Percentiles rank a stretch among this genome's conserved stretches.
These are phyloP conservation scores for Hyles vespertilio DNA, from an alignment of 1,140 invertebrate species.

Conservation along the genomic window DNA sequence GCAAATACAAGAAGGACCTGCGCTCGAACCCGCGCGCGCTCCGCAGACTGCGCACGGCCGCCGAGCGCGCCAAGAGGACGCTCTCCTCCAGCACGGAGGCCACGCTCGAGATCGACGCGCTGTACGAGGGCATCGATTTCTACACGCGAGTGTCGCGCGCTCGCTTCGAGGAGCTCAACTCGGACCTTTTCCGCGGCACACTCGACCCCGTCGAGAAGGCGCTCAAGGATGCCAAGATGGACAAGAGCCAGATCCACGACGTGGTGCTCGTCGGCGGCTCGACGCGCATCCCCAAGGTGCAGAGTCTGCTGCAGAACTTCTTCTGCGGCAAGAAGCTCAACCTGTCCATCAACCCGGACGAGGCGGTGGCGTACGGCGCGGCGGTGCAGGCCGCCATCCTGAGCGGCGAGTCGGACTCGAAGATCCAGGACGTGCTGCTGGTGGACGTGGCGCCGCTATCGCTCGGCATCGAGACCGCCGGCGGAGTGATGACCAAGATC, in stretches of 20 bases:
- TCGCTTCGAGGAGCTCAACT: slow-evolving; percentile 71
- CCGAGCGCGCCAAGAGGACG: slow-evolving; percentile 76
- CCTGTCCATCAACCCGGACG: slow-evolving; percentile 76
- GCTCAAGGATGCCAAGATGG: slow-evolving; percentile 81
- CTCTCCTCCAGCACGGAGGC: slow-evolving; percentile 75
- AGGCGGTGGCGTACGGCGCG: slow-evolving; percentile 74
- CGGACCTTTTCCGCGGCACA: slow-evolving; percentile 74
- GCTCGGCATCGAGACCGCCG: slow-evolving; percentile 78
- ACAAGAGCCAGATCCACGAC: slow-evolving; percentile 81
- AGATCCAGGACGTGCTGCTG: slow-evolving; percentile 75
- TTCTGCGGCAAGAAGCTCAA: slow-evolving; percentile 72
- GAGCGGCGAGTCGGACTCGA: slow-evolving; percentile 74
- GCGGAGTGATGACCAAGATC: slow-evolving; percentile 80
- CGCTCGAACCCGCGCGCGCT: slow-evolving; percentile 64
- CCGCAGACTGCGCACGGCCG: slow-evolving; percentile 79
- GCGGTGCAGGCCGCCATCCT: slow-evolving; percentile 73
- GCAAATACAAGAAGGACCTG: slow-evolving; percentile 73
- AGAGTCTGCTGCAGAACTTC: slow-evolving; percentile 70
- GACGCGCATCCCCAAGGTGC: slow-evolving; percentile 78
- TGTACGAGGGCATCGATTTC: slow-evolving; percentile 72
- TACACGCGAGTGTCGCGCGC: slow-evolving; percentile 69
- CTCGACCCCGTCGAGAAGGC: slow-evolving; percentile 77
- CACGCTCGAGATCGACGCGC: slow-evolving; percentile 72
- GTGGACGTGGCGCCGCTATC: slow-evolving; percentile 77
- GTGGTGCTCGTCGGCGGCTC: slow-evolving; percentile 85